phyloP scores from a whole-genome alignment of 2,888 invertebrate species.

The Caenorhabditis sp. region DNA sequence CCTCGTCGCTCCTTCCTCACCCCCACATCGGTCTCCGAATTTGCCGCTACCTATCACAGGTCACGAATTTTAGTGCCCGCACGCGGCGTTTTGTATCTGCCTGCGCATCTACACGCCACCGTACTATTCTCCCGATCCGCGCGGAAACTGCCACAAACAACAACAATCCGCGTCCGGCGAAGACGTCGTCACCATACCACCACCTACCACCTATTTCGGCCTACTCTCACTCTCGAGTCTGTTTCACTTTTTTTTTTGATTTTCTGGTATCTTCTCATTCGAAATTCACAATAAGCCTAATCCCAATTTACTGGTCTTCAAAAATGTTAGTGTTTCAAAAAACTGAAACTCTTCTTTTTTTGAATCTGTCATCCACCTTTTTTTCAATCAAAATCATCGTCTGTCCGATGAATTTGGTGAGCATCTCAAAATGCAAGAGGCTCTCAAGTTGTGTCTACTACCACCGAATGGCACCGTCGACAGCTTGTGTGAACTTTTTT shows the following conservation, averaged over 20 bases:
- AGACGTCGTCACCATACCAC: constrained; percentile 50
- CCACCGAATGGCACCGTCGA: constrained; percentile 37
- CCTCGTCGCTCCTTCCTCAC: constrained; percentile 39
- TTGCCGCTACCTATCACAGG: constrained; percentile 65
- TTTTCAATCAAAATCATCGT: too few species aligned
- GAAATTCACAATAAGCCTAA: too few species aligned
- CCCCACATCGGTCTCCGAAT: constrained; percentile 48
- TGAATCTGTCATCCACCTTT: too few species aligned
- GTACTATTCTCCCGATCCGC: constrained; percentile 53
- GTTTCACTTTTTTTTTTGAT: background rate
- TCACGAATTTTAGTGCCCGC: constrained; percentile 65
- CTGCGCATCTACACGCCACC: constrained; percentile 59
- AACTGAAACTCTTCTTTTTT: too few species aligned
- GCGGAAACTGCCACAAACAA: constrained; percentile 62
- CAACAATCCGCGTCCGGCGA: constrained; percentile 63
- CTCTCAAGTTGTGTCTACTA: background rate
- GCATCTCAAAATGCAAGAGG: constrained; percentile 3
- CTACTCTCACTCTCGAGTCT: constrained; percentile 30
- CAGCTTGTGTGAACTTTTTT: constrained; percentile 37
- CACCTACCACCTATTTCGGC: constrained; percentile 7
- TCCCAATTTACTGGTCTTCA: too few species aligned
- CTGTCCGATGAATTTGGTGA: too few species aligned
- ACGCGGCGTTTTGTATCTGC: constrained; percentile 63
- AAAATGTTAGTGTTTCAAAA: too few species aligned
- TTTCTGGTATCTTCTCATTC: background rate